Percentiles rank a stretch among this genome's conserved stretches.
phyloP scores from a whole-genome alignment of 2,797 vertebrate species.

The Enteromius afrohamiltoni region DNA sequence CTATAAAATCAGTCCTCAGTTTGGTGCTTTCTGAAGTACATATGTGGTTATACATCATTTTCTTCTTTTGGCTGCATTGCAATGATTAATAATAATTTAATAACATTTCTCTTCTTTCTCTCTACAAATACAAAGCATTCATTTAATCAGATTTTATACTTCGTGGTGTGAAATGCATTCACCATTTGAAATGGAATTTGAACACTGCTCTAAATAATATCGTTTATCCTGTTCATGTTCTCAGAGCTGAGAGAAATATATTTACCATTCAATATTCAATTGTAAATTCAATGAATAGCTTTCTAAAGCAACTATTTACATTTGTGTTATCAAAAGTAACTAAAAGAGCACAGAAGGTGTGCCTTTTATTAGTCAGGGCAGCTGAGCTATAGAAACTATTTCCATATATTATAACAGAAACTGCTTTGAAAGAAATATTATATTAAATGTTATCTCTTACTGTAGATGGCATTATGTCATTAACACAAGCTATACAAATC shows the following conservation, averaged over 20 bases:
- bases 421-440: background rate
- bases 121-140: background rate
- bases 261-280: background rate
- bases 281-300: background rate
- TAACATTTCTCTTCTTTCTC: background rate
- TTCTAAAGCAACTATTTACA: background rate
- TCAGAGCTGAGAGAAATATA: background rate
- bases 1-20: background rate
- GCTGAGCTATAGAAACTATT: background rate
- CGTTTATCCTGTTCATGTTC: background rate
- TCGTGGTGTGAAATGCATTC: background rate
- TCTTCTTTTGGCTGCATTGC: background rate
- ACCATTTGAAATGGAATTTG: background rate
- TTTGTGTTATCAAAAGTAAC: background rate
- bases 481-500: background rate
- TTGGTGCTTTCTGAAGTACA: background rate
- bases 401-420: background rate
- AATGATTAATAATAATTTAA: background rate
- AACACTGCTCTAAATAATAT: slow-evolving; percentile 5
- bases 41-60: background rate
- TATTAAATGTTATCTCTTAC: too few relatives aligned
- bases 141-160: background rate
- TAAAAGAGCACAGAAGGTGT: background rate
- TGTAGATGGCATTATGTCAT: background rate
- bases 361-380: background rate